phyloP scores from a whole-genome alignment of 2,888 invertebrate genomes.

The Metalampra italica region DNA sequence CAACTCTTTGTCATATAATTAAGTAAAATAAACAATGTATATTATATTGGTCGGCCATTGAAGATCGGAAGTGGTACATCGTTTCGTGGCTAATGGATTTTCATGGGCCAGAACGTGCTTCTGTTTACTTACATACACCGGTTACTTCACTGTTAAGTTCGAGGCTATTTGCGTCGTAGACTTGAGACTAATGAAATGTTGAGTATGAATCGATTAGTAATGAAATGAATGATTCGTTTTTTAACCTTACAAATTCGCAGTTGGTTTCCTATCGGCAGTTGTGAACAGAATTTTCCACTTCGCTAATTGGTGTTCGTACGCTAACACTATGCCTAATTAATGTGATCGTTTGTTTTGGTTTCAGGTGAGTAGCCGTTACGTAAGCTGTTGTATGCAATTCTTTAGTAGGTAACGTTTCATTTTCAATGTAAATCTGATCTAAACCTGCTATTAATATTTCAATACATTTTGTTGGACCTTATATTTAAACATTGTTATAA shows the following conservation, averaged over 20 bases:
- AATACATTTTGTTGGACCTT: too few relatives aligned
- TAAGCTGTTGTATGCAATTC: slow-evolving; percentile 30
- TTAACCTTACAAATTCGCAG: background rate
- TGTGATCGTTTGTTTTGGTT: slow-evolving; percentile 41
- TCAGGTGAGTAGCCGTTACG: slow-evolving; percentile 48
- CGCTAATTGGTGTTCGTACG: slow-evolving; percentile 2
- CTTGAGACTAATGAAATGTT: too few relatives aligned
- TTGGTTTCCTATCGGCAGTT: background rate
- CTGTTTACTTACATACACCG: background rate
- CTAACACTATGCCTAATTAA: slow-evolving; percentile 11
- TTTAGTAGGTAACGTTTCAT: slow-evolving; percentile 31
- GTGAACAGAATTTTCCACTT: slow-evolving; percentile 9
- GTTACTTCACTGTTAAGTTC: too few relatives aligned
- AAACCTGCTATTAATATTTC: background rate
- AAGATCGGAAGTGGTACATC: background rate
- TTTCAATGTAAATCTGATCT: slow-evolving; percentile 12
- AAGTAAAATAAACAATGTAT: too few relatives aligned
- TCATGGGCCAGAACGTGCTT: background rate
- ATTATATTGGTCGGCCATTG: background rate
- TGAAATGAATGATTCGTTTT: too few relatives aligned
- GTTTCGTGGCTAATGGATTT: background rate
- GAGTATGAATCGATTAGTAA: too few relatives aligned
- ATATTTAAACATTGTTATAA: too few relatives aligned
- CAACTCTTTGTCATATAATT: too few relatives aligned
- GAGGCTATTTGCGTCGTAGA: too few relatives aligned